Base-by-base conservation (phyloP, 2,113 vertebrate genomes). In the Sturnus vulgaris region DNA sequence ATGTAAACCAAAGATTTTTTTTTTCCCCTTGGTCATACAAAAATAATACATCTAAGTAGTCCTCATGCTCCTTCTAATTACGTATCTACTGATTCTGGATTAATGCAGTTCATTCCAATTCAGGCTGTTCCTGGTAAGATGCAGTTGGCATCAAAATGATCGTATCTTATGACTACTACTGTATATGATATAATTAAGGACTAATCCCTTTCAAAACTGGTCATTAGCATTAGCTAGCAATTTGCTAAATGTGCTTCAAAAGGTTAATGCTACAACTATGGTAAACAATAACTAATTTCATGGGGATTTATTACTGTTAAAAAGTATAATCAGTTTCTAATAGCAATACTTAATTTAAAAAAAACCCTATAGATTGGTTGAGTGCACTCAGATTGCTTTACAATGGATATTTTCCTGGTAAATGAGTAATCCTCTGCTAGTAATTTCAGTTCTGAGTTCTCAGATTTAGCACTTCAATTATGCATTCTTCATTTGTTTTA, bases 281-380 rank as follows among this genome's bases (percentile, higher is more conserved):
- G 76, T 91, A 82, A 91, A 87, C 85, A 96, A 75, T 80, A 95
- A 92, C 71, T 90, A 82, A 90, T 98, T 98, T 97, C 65, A 88
- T 95, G 65, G 70, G 78, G 69, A 88, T 95, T 96, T 98, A 93
- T 94, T 96, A 79, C 88, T 95, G 83, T 95, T 96, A 95, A 96
- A 91, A 95, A 61, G 57, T 93, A 68, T 93, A 64, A 97, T 93
- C 44, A 78, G 78, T 96, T 97, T 97, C 65, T 96, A 71, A 95
- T 92, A 85, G 93, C 44, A 96, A 68, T 97, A 82, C 73, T 92
- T 95, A 95, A n/a, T 96, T 89, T 68, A 33, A 1, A 70, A 92
- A 92, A 90, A 76, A 9, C 5, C n/a, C n/a, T 82, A 52, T 63
- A 66, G 40, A 52, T 80, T 86, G 63, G 80, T 79, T 97, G 96